These are phyloP conservation scores for Dione vanillae DNA, from an alignment of 2,888 invertebrate genomes.

Conservation along the genomic window DNA sequence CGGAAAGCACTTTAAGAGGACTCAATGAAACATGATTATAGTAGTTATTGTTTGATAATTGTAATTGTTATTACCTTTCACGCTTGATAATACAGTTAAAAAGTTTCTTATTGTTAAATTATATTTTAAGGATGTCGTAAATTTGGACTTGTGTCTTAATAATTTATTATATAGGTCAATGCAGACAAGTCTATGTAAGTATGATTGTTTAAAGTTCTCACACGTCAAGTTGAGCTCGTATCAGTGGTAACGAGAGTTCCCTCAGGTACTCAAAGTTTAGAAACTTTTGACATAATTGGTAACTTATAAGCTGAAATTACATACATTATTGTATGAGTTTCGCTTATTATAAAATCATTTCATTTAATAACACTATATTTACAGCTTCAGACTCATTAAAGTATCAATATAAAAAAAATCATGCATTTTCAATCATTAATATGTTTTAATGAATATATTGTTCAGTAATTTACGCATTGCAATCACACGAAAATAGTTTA, in stretches of 20 bases:
- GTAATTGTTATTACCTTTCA: no score
- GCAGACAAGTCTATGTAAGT: constrained; percentile 15
- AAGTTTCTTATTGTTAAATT: no score
- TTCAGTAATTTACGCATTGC: background rate
- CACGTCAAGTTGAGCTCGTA: constrained; percentile 27
- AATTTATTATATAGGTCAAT: constrained; percentile 8
- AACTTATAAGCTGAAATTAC: constrained; percentile 12
- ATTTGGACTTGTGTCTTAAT: background rate
- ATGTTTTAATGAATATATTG: constrained; percentile 11
- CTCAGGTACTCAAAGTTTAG: constrained; percentile 2
- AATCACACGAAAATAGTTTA: background rate
- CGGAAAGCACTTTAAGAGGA: background rate
- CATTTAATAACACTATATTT: background rate
- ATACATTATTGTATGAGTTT: background rate
- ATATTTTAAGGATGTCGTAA: no score
- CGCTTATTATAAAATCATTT: constrained; percentile 1
- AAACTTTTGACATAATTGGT: constrained; percentile 36
- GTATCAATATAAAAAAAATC: background rate
- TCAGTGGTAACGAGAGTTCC: constrained; percentile 11
- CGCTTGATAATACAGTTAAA: no score
- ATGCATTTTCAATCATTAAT: constrained; percentile 4
- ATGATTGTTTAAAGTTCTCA: constrained; percentile 28
- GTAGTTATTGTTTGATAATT: background rate
- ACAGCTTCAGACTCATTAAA: constrained; percentile 2
- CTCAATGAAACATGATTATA: background rate